Base-by-base conservation (phyloP, 1,140 invertebrate species). In the Acromyrmex heyeri region DNA sequence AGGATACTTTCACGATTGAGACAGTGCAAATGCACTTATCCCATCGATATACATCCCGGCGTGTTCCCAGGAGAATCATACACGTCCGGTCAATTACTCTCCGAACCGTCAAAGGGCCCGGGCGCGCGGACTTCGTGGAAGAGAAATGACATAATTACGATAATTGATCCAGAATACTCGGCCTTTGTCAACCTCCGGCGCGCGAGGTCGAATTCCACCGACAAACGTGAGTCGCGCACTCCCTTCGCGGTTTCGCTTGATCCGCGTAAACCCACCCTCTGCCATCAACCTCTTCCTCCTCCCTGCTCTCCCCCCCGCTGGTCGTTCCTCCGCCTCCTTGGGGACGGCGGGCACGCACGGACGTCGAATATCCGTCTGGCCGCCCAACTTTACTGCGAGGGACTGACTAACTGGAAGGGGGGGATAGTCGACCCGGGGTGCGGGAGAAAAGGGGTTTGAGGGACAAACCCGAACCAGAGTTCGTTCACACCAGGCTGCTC, bases 291-390 rank as follows among this genome's bases (percentile, higher is more conserved):
- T 27, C 53, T 18, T 62, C 21, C 30, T 34, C 44, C 24, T 5
- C 0, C 30, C 30, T 1, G 0, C 24, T 1, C 30, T 27, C 59
- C 10, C 30, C 65, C 16, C 44, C 12, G 38, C 24, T 24, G 76
- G 18, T 21, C 24, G 38, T 14, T 34, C 24, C 67, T 48, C 67
- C 50, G 61, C 83, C 76, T 82, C 89, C 82, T 89, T 85, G 91
- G 83, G 75, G 87, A 86, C 82, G 75, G 30, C 85, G 70, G 85
- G 87, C 91, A 93, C 92, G 92, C 91, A 93, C 91, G 83, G 83
- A 90, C 88, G 86, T 91, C 92, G 89, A 93, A 93, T 93, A 92
- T 93, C 88, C 92, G 92, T 92, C 93, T 93, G 92, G 87, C 88
- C 89, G 82, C 38, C 91, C 85, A 92, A 92, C 91, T 90, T 91